These are phyloP conservation scores for Benitochromis conjunctus DNA, from an alignment of 2,113 vertebrate species.

Conservation along the genomic window DNA sequence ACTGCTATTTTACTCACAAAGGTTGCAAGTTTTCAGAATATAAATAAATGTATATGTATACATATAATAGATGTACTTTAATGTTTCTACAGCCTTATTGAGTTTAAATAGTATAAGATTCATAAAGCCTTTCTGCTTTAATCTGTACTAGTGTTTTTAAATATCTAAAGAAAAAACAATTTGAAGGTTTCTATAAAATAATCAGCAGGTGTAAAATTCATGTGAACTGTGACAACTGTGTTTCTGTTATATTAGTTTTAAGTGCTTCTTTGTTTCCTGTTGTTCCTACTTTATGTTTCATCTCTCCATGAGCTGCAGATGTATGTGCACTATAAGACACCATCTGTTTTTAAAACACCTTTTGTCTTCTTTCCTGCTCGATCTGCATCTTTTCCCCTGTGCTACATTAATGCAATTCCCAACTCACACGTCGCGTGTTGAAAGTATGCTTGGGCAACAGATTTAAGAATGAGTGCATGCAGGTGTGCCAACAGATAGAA, in stretches of 20 bases:
- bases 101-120: not conserved
- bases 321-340: not conserved
- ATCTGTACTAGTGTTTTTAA: not conserved
- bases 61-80: not conserved
- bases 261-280: not conserved
- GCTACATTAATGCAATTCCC: slow-evolving; percentile 33
- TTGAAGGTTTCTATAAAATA: not conserved
- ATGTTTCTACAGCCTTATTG: not conserved
- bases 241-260: not conserved
- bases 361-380: not conserved
- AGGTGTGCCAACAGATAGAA: slow-evolving; percentile 4
- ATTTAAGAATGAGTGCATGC: slow-evolving; percentile 17
- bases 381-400: slow-evolving; percentile 37
- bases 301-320: slow-evolving; percentile 8
- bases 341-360: slow-evolving; percentile 42
- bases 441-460: slow-evolving; percentile 30
- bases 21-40: not conserved
- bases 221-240: not conserved
- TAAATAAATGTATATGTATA: not conserved
- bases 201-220: not conserved
- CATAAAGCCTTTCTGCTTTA: not conserved
- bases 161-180: not conserved
- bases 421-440: not conserved
- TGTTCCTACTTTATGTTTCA: not conserved
- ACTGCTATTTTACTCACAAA: not conserved